A percentile compares a stretch with the other conserved stretches of the same genome.
Evolutionary conservation across 2,888 invertebrate genomes (phyloP).

Genomic region (Phengaris arion): DNA sequence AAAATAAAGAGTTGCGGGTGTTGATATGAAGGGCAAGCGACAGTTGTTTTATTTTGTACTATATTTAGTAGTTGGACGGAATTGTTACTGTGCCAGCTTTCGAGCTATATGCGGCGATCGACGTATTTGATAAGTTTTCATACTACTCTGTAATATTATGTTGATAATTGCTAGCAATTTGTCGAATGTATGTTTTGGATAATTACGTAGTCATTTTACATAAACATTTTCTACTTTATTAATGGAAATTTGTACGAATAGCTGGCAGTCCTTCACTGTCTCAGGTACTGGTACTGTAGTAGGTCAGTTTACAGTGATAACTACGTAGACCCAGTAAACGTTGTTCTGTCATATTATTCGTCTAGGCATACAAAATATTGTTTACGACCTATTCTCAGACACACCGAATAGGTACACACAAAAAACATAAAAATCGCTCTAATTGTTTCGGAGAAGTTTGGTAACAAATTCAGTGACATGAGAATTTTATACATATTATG

Average conservation of each 20-base stretch:
- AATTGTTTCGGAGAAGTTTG: no score
- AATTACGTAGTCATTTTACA: background rate
- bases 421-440: no score
- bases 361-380: no score
- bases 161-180: slow-evolving; percentile 31
- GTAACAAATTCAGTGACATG: no score
- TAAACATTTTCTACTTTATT: background rate
- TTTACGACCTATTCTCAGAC: no score
- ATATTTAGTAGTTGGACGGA: slow-evolving; percentile 76
- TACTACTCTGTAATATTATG: slow-evolving; percentile 33
- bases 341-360: no score
- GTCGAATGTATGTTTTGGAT: background rate
- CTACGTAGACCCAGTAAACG: no score
- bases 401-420: no score
- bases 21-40: slow-evolving; percentile 75
- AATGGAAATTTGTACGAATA: background rate
- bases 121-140: slow-evolving; percentile 49
- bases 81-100: slow-evolving; percentile 75
- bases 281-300: background rate
- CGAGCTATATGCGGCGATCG: slow-evolving; percentile 60
- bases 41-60: slow-evolving; percentile 79
- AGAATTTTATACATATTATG: no score
- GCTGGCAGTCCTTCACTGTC: background rate
- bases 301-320: no score
- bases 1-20: slow-evolving; percentile 50